Percentiles rank a stretch among this genome's conserved stretches.
Evolutionary conservation across 2,888 invertebrate genomes (phyloP).

Genomic region (Drosophila mulleri): DNA sequence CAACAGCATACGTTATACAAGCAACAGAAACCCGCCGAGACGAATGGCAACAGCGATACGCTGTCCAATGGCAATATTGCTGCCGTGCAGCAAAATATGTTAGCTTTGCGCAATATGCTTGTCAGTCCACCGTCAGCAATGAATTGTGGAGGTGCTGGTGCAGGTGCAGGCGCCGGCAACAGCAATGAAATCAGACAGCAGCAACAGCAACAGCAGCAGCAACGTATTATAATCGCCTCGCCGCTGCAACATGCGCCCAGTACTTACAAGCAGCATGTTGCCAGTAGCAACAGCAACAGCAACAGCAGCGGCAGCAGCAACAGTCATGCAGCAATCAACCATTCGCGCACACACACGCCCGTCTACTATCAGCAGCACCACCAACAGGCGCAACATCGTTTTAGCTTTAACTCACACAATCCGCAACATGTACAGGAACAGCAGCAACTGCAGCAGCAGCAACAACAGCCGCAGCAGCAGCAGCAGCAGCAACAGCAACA

Average conservation of each 20-base stretch:
- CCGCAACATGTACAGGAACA: conserved; percentile 73
- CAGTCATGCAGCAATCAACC: conserved; percentile 60
- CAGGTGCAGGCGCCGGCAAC: conserved; percentile 70
- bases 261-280: conserved; percentile 80
- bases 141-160: conserved; percentile 59
- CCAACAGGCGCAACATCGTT: conserved; percentile 68
- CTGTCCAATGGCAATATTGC: conserved; percentile 75
- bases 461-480: conserved; percentile 58
- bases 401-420: conserved; percentile 77
- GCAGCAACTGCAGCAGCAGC: conserved; percentile 41
- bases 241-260: conserved; percentile 69
- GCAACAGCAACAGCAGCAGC: conserved; percentile 55
- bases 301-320: conserved; percentile 43
- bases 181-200: conserved; percentile 62
- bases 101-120: conserved; percentile 66
- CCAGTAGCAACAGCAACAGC: conserved; percentile 41
- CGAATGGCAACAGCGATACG: conserved; percentile 63
- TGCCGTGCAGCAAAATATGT: conserved; percentile 65
- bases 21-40: conserved; percentile 70
- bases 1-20: conserved; percentile 62
- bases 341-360: conserved; percentile 69
- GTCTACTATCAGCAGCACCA: conserved; percentile 65
- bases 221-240: conserved; percentile 72
- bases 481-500: conserved; percentile 48
- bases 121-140: conserved; percentile 58